Evolutionary conservation across 1,140 invertebrate species (phyloP).

Genomic region (Drosophila auraria): DNA sequence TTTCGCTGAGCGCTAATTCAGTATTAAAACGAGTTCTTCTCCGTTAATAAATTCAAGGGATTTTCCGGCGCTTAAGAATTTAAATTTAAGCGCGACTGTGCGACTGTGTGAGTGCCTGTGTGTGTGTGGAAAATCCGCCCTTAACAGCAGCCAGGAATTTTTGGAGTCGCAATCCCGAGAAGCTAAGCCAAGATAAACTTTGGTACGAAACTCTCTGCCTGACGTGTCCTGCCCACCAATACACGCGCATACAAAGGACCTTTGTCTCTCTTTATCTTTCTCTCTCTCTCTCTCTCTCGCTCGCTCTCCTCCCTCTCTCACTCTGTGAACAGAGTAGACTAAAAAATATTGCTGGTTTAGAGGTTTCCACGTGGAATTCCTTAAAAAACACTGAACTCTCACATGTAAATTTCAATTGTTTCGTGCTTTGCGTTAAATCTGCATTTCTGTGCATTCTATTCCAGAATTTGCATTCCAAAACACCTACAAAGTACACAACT

Average conservation of each 20-base stretch:
- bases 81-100: slow-evolving; percentile 35
- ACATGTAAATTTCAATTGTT: slow-evolving; percentile 47
- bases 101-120: slow-evolving; percentile 25
- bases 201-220: slow-evolving; percentile 70
- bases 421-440: slow-evolving; percentile 31
- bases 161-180: slow-evolving; percentile 25
- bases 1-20: slow-evolving; percentile 14
- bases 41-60: slow-evolving; percentile 22
- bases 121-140: slow-evolving; percentile 68
- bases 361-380: slow-evolving; percentile 64
- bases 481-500: slow-evolving; percentile 28
- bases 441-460: slow-evolving; percentile 59
- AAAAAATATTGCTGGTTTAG: slow-evolving; percentile 7
- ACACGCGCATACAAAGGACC: slow-evolving; percentile 34
- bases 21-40: slow-evolving; percentile 16
- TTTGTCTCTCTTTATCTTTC: slow-evolving; percentile 22
- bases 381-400: slow-evolving; percentile 31
- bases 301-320: not conserved
- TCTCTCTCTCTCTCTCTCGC: slow-evolving; percentile 5
- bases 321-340: not conserved
- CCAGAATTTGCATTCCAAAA: slow-evolving; percentile 33
- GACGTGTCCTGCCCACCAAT: slow-evolving; percentile 76
- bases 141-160: slow-evolving; percentile 47
- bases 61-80: slow-evolving; percentile 22
- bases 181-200: slow-evolving; percentile 76